These are phyloP conservation scores for Drosophila merina DNA, from an alignment of 2,888 invertebrate genomes.

Conservation along the genomic window DNA sequence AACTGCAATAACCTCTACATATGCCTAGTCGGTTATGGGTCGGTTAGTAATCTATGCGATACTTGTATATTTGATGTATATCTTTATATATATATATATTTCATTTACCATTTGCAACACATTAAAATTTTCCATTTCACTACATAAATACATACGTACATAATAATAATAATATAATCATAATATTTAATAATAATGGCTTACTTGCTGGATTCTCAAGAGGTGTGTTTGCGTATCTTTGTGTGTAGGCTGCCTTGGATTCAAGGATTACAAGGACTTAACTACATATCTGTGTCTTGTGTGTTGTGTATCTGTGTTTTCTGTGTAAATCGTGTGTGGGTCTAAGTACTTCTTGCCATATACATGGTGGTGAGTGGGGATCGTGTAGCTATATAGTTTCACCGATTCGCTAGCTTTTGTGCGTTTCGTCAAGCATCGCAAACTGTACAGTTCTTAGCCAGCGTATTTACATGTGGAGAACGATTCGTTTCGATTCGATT, in stretches of 20 bases:
- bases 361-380: slow-evolving; percentile 27
- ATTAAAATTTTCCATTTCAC: slow-evolving; percentile 68
- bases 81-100: slow-evolving; percentile 18
- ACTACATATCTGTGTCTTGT: slow-evolving; percentile 14
- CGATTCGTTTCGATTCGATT: slow-evolving; percentile 4
- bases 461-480: slow-evolving; percentile 35
- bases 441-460: slow-evolving; percentile 45
- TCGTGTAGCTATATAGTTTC: slow-evolving; percentile 52
- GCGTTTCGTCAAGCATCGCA: slow-evolving; percentile 53
- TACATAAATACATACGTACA: slow-evolving; percentile 76
- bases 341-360: slow-evolving; percentile 17
- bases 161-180: slow-evolving; percentile 56
- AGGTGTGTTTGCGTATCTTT: slow-evolving; percentile 19
- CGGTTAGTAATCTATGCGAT: slow-evolving; percentile 25
- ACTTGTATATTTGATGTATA: slow-evolving; percentile 40
- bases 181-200: slow-evolving; percentile 65
- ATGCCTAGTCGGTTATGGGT: slow-evolving; percentile 17
- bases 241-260: slow-evolving; percentile 9
- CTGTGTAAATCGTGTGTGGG: slow-evolving; percentile 16
- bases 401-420: slow-evolving; percentile 77
- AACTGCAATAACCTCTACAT: slow-evolving; percentile 47
- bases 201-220: slow-evolving; percentile 6
- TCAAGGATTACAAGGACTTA: slow-evolving; percentile 13
- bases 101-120: slow-evolving; percentile 71
- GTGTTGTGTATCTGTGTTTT: background rate